Conservation (phyloP, 1,140 invertebrate genomes). For the Solenopsis invicta region DNA sequence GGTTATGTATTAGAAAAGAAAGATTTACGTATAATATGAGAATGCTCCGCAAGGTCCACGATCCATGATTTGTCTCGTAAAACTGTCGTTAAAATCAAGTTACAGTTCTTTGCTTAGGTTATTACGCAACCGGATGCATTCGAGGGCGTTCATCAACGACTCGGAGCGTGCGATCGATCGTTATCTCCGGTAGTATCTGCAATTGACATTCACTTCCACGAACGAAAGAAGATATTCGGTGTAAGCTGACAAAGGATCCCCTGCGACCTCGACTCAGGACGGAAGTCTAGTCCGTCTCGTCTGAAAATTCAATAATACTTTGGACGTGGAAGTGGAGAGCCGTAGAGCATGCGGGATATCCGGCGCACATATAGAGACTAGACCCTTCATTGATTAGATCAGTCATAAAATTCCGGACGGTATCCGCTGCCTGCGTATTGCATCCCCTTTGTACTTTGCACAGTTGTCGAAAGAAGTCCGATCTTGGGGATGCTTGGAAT, state of each 20-base stretch:
- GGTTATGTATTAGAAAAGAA: background rate
- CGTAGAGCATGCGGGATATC: constrained; percentile 57
- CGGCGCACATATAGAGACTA: constrained; percentile 54
- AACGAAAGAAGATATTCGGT: constrained; percentile 65
- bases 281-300: constrained; percentile 50
- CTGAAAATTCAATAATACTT: constrained; percentile 66
- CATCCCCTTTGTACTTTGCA: constrained; percentile 59
- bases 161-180: constrained; percentile 33
- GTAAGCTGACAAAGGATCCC: constrained; percentile 62
- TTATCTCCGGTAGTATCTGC: constrained; percentile 52
- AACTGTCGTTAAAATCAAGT: background rate
- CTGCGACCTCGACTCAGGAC: constrained; percentile 47
- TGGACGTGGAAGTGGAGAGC: constrained; percentile 52
- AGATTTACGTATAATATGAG: background rate
- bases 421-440: constrained; percentile 49
- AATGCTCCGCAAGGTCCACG: background rate
- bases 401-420: constrained; percentile 60
- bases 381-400: constrained; percentile 65
- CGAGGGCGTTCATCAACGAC: constrained; percentile 1
- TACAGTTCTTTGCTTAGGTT: background rate
- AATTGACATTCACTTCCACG: constrained; percentile 61
- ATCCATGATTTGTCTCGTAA: background rate
- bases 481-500: constrained; percentile 44
- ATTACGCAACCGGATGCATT: background rate
- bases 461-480: constrained; percentile 61